Conservation (phyloP, 2,113 vertebrate genomes). For the Oncorhynchus clarkii region DNA sequence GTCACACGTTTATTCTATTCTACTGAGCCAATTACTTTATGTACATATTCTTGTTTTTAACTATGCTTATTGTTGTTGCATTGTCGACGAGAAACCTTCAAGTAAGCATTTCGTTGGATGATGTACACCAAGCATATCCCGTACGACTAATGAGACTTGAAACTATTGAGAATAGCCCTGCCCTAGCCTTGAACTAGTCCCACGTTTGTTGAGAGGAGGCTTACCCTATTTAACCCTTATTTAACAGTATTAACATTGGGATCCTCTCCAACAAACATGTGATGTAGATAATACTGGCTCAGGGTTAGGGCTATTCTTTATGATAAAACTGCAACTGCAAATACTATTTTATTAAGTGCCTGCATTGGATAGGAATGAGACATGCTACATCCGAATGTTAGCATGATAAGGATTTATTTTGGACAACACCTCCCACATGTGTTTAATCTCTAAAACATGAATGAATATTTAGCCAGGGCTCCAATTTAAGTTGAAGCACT, state of each 20-base stretch:
- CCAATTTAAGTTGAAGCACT: background rate
- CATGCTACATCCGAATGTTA: background rate
- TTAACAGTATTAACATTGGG: background rate
- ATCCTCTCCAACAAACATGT: background rate
- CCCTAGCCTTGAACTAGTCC: too few relatives aligned
- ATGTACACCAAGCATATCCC: too few relatives aligned
- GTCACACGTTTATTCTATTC: too few relatives aligned
- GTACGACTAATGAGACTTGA: too few relatives aligned
- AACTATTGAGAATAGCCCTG: too few relatives aligned
- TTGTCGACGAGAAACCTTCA: too few relatives aligned
- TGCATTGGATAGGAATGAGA: background rate
- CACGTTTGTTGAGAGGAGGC: too few relatives aligned
- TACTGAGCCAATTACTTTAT: too few relatives aligned
- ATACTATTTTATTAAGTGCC: background rate
- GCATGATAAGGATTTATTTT: background rate
- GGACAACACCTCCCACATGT: background rate
- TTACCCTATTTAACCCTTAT: too few relatives aligned
- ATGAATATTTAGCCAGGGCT: slow-evolving; percentile 10
- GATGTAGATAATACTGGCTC: background rate
- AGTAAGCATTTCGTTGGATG: too few relatives aligned
- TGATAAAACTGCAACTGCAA: background rate
- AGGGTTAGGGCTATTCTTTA: background rate
- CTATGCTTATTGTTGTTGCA: too few relatives aligned
- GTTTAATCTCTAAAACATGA: slow-evolving; percentile 3
- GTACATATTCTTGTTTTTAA: too few relatives aligned